These are phyloP conservation scores for Odocoileus hemionus DNA, from an alignment of 2,113 vertebrate genomes.

Conservation along the genomic window DNA sequence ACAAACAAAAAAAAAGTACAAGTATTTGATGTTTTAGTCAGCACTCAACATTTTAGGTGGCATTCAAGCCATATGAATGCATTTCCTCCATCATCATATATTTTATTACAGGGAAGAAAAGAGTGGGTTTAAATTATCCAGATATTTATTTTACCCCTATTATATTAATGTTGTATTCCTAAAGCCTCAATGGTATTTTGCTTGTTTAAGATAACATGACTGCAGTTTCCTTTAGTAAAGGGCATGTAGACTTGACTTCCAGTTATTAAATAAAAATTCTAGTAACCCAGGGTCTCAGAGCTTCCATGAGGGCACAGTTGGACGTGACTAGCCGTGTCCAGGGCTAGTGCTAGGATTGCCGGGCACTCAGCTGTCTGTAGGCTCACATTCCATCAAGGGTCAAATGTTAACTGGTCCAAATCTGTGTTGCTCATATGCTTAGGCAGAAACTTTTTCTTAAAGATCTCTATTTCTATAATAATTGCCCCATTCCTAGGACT, in stretches of 20 bases:
- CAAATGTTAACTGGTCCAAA: neutral
- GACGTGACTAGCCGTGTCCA: fast-evolving
- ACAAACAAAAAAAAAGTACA: too few relatives aligned
- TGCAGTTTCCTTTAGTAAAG: neutral
- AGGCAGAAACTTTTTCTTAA: neutral
- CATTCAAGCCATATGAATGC: neutral
- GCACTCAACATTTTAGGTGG: neutral
- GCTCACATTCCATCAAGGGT: neutral
- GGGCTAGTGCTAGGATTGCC: fast-evolving
- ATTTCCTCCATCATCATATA: neutral
- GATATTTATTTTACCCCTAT: neutral
- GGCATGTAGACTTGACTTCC: neutral
- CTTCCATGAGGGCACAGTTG: neutral
- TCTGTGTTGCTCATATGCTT: neutral
- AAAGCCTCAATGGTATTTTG: neutral
- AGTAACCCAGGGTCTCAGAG: neutral
- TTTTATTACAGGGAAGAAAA: neutral
- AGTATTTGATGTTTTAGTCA: neutral
- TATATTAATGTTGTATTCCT: neutral
- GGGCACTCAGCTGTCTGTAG: neutral
- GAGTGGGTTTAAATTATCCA: neutral
- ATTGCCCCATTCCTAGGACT: neutral
- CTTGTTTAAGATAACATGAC: neutral
- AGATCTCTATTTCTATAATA: neutral
- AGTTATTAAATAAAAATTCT: neutral